These are phyloP conservation scores for Hylaeus anthracinus DNA, from an alignment of 1,140 invertebrate species.

Conservation along the genomic window DNA sequence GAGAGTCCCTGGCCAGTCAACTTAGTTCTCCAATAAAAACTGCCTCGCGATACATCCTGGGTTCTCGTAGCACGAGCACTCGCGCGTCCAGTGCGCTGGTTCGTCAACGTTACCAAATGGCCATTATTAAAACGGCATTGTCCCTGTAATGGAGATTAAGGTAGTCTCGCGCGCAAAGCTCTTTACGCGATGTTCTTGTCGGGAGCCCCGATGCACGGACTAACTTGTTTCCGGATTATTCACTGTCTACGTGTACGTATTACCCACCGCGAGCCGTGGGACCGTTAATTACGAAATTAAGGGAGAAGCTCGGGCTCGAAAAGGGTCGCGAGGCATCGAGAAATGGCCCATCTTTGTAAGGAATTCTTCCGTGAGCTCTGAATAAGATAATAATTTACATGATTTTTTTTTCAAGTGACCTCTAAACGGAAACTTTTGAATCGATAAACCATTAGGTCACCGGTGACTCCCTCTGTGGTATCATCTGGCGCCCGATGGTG, in stretches of 20 bases:
- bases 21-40: too few species aligned
- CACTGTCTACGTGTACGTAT: constrained; percentile 32
- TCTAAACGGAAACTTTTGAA: too few species aligned
- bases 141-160: constrained; percentile 47
- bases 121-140: constrained; percentile 41
- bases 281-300: constrained; percentile 23
- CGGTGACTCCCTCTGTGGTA: too few species aligned
- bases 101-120: constrained; percentile 33
- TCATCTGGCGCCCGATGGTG: too few species aligned
- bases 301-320: background rate
- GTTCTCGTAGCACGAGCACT: background rate
- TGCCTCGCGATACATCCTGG: background rate
- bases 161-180: constrained; percentile 17
- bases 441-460: too few species aligned
- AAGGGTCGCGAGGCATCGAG: background rate
- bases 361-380: too few species aligned
- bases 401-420: too few species aligned
- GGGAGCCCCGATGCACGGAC: background rate
- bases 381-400: too few species aligned
- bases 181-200: constrained; percentile 19
- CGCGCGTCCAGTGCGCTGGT: too few species aligned
- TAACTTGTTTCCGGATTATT: constrained; percentile 39
- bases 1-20: too few species aligned
- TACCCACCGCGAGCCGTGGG: background rate
- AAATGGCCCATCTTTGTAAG: background rate